These are phyloP conservation scores for Helicoverpa armigera DNA, from an alignment of 1,140 invertebrate genomes.

Conservation along the genomic window DNA sequence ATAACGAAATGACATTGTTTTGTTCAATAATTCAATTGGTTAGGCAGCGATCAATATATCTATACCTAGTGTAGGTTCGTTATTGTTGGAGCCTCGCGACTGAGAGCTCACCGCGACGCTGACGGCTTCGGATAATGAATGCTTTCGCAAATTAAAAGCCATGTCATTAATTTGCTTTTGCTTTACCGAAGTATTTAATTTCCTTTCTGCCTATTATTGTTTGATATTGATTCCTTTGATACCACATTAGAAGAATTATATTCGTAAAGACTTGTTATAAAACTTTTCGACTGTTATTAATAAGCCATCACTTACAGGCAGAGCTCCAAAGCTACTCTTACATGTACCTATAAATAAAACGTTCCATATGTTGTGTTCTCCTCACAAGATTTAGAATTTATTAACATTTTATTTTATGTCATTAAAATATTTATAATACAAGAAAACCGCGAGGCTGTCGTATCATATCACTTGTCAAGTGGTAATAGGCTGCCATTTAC, in stretches of 20 bases:
- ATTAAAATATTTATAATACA: too few relatives aligned
- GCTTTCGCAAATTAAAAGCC: slow-evolving; percentile 42
- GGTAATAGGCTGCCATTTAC: too few relatives aligned
- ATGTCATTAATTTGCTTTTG: slow-evolving; percentile 39
- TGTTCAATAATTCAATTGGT: slow-evolving; percentile 13
- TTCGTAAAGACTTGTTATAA: not conserved
- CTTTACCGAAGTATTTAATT: slow-evolving; percentile 29
- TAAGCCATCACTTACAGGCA: not conserved
- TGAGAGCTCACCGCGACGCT: slow-evolving; percentile 14
- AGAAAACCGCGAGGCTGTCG: too few relatives aligned
- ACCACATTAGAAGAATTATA: slow-evolving; percentile 2
- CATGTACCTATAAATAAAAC: too few relatives aligned
- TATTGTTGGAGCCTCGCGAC: slow-evolving; percentile 2
- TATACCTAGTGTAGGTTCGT: not conserved
- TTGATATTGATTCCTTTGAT: slow-evolving; percentile 8
- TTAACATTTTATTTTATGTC: too few relatives aligned
- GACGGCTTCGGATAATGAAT: slow-evolving; percentile 26
- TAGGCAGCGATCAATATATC: slow-evolving; percentile 5
- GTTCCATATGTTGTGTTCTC: too few relatives aligned
- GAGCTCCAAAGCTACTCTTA: too few relatives aligned
- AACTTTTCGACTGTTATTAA: not conserved
- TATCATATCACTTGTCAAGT: too few relatives aligned
- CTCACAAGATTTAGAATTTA: too few relatives aligned
- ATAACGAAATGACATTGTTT: slow-evolving; percentile 16
- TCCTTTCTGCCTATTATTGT: not conserved